Evolutionary conservation across 2,113 vertebrate species (phyloP).

Genomic region (Rhipidura dahli): DNA sequence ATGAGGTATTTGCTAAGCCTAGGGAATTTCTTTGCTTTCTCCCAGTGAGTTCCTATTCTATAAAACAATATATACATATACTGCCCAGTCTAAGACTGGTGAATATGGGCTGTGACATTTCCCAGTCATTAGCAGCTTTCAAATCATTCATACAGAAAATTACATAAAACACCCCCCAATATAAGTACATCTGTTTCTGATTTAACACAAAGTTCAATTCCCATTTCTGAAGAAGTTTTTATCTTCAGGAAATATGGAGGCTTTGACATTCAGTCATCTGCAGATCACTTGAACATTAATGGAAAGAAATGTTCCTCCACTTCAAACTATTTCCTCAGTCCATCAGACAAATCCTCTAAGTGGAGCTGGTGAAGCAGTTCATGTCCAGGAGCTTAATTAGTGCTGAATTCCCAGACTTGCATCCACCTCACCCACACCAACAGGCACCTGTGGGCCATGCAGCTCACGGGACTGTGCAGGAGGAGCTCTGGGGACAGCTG

Average conservation of each 20-base stretch:
- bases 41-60: neutral
- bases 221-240: slow-evolving; percentile 59
- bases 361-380: slow-evolving; percentile 68
- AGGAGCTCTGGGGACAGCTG: neutral
- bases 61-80: neutral
- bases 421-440: slow-evolving; percentile 13
- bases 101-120: too few relatives aligned
- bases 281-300: slow-evolving; percentile 75
- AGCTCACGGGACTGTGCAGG: neutral
- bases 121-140: slow-evolving; percentile 32
- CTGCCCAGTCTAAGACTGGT: neutral
- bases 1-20: neutral
- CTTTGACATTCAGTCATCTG: slow-evolving; percentile 68
- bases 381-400: slow-evolving; percentile 73
- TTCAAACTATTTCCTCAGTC: slow-evolving; percentile 77
- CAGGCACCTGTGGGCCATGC: neutral
- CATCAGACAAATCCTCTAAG: slow-evolving; percentile 79
- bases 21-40: neutral
- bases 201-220: slow-evolving; percentile 62
- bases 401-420: slow-evolving; percentile 51
- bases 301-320: slow-evolving; percentile 74
- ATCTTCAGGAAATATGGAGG: slow-evolving; percentile 70
- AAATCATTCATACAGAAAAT: slow-evolving; percentile 66
- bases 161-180: slow-evolving; percentile 12
- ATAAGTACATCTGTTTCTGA: slow-evolving; percentile 59